Evolutionary conservation across 2,888 invertebrate species (phyloP), one percentile per base, ranked within the genome.

Genomic region (Acrobeloides nanus): DNA sequence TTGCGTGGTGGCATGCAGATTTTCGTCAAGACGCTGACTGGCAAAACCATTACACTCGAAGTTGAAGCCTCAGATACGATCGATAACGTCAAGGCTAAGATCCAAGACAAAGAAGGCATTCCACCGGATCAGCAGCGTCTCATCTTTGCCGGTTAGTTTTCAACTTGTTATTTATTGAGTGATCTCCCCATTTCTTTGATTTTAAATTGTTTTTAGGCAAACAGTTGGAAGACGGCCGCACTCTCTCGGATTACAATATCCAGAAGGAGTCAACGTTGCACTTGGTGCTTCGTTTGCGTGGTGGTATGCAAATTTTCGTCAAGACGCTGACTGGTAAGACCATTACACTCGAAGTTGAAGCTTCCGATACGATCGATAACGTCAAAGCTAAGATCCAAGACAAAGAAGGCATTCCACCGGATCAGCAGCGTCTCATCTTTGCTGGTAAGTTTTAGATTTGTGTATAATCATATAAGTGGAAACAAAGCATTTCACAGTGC

Each of bases 261-360:
- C 89, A 92, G 78, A 89, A 89, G 76, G 87, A 81, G 64, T 80
- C 80, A 1, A 80, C 81, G 4, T 75, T 81, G 23, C 80, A 81
- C 61, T 70, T 81, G 55, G 81, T 81, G 0, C 72, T 81, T 1
- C 82, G 90, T 65, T 82, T 92, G 51, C 82, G 89, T 64, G 93
- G 93, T 79, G 95, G 95, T 73, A n/a, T n/a, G n/a, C n/a, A n/a
- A n/a, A n/a, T 93, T 78, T 93, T 89, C 77, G 88, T 89, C 60
- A 89, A 89, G 80, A 89, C 88, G 66, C 81, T 89, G 38, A 88
- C 87, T 70, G 89, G 89, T 70, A 89, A 89, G 78, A 89, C 89
- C 41, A 67, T 68, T 57, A 68, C 68, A 32, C 61, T 68, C 23
- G 68, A 68, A 38, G 67, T 68, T 43, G 64, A 68, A 41, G 58